Conservation (phyloP, 2,113 vertebrate species). For the Amblyopsis rosae region DNA sequence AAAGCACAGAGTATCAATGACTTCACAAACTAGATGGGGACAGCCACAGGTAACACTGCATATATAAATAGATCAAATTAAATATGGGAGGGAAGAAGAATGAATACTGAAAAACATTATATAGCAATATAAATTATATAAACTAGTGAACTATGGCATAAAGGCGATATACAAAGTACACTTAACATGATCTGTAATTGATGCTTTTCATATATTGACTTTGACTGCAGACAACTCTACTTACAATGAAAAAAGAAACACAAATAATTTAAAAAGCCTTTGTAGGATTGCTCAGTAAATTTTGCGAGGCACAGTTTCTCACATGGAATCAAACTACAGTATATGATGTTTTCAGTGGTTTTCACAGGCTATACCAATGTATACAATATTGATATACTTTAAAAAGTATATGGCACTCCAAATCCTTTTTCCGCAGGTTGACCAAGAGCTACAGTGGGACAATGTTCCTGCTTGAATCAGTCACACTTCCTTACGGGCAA, state of each 20-base stretch:
- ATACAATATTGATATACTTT: constrained; percentile 68
- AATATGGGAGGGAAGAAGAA: constrained; percentile 70
- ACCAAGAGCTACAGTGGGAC: constrained; percentile 6
- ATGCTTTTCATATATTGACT: constrained; percentile 46
- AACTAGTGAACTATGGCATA: constrained; percentile 61
- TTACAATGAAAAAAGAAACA: constrained; percentile 37
- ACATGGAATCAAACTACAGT: constrained; percentile 76
- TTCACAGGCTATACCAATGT: constrained; percentile 60
- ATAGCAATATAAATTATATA: constrained; percentile 77
- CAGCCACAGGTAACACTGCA: constrained; percentile 74
- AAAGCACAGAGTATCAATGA: constrained; percentile 54
- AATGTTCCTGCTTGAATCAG: constrained; percentile 15
- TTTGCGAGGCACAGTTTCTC: constrained; percentile 68
- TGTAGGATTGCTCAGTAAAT: constrained; percentile 62
- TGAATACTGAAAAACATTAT: constrained; percentile 81
- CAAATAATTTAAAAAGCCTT: constrained; percentile 74
- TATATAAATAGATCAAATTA: constrained; percentile 84
- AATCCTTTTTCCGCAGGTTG: constrained; percentile 51
- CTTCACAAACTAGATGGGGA: constrained; percentile 52
- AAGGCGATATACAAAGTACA: constrained; percentile 68
- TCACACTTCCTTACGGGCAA: constrained; percentile 34
- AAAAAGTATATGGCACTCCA: constrained; percentile 64
- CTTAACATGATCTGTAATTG: constrained; percentile 54
- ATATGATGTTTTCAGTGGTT: constrained; percentile 73
- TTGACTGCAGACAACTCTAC: constrained; percentile 52